phyloP scores from a whole-genome alignment of 2,888 invertebrate species.

The Idaea dimidiata region DNA sequence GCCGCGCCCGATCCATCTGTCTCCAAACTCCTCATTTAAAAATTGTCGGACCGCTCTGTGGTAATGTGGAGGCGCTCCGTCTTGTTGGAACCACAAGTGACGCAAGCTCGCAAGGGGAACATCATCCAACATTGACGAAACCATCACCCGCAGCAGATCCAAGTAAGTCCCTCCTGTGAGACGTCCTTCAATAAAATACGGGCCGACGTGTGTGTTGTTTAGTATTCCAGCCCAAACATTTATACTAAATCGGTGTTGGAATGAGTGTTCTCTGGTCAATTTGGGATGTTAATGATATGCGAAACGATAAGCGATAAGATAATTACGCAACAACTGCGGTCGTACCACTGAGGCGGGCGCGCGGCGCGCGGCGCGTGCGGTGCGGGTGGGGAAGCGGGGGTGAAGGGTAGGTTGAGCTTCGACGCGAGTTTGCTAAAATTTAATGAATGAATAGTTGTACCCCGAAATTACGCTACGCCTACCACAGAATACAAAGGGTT shows the following conservation, averaged over 20 bases:
- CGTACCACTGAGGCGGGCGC: too few relatives aligned
- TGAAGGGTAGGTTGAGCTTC: too few relatives aligned
- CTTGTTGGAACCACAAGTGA: conserved; percentile 1
- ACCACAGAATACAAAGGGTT: too few relatives aligned
- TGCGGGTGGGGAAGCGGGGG: too few relatives aligned
- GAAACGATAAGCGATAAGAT: too few relatives aligned
- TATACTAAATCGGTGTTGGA: conserved; percentile 7
- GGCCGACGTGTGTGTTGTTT: not conserved
- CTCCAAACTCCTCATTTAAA: not conserved
- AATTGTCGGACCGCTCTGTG: conserved; percentile 1
- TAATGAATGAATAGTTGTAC: too few relatives aligned
- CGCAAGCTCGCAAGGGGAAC: conserved; percentile 2
- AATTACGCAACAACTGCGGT: too few relatives aligned
- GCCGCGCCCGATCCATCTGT: not conserved
- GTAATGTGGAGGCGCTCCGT: not conserved
- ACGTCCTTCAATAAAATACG: conserved; percentile 3
- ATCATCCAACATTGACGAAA: not conserved
- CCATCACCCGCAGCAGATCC: not conserved
- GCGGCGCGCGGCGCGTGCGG: too few relatives aligned
- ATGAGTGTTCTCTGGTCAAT: not conserved
- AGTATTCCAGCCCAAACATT: conserved; percentile 2
- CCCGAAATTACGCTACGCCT: too few relatives aligned
- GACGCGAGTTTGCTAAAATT: too few relatives aligned
- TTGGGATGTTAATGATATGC: conserved; percentile 4
- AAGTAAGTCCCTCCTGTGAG: not conserved